Evolutionary conservation across 2,797 vertebrate species (phyloP).

Genomic region (Malurus splendens): DNA sequence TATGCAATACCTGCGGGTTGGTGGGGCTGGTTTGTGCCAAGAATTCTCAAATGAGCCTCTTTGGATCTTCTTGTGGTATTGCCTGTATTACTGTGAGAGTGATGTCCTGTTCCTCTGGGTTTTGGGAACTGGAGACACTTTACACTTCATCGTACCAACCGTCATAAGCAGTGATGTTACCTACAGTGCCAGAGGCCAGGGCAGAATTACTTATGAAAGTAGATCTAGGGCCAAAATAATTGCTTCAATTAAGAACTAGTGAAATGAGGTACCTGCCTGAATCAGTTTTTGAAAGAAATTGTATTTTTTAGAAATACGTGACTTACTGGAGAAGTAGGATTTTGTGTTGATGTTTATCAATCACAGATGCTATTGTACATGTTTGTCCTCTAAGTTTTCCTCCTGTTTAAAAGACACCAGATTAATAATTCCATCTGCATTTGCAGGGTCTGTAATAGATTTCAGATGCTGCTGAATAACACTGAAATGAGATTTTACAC

Average conservation of each 20-base stretch:
- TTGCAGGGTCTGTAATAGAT: not conserved
- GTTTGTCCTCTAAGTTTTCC: not conserved
- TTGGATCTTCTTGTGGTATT: not conserved
- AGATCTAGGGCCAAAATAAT: not conserved
- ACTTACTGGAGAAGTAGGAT: not conserved
- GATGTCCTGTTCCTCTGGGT: accelerated
- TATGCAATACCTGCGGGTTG: not conserved
- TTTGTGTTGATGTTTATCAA: not conserved
- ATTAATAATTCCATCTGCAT: not conserved
- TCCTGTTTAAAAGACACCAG: not conserved
- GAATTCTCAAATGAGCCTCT: not conserved
- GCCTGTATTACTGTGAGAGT: not conserved
- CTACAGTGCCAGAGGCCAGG: not conserved
- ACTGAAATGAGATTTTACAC: not conserved
- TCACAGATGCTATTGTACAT: not conserved
- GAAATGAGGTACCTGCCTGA: not conserved
- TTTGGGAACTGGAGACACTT: not conserved
- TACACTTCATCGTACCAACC: not conserved
- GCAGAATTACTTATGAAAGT: not conserved
- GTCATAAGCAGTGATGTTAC: not conserved
- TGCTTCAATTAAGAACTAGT: not conserved
- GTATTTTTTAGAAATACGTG: not conserved
- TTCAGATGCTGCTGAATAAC: not conserved
- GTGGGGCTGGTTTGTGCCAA: not conserved
- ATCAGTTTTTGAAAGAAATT: not conserved